These are phyloP conservation scores for Prietella phreatophila DNA, from an alignment of 2,113 vertebrate genomes.

Conservation along the genomic window DNA sequence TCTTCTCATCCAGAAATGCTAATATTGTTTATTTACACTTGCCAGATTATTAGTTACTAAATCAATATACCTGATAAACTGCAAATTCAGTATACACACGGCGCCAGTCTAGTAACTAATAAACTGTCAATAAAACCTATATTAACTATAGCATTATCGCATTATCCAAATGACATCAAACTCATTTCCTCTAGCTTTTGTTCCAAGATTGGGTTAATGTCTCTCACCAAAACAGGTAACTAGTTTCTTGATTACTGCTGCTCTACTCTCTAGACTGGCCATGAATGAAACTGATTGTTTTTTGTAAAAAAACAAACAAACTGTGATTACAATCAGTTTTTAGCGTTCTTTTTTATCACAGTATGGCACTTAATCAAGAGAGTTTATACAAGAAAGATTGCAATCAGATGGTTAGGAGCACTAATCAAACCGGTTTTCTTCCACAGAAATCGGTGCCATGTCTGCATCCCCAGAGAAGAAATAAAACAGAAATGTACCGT, in stretches of 20 bases:
- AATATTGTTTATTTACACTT: no score
- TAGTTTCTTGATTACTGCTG: slow-evolving; percentile 15
- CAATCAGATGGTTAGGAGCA: slow-evolving; percentile 42
- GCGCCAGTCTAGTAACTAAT: not conserved
- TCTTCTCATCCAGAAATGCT: not conserved
- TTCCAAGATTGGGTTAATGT: not conserved
- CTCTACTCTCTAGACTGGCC: slow-evolving; percentile 13
- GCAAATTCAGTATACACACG: not conserved
- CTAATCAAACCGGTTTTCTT: slow-evolving; percentile 39
- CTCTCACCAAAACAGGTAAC: slow-evolving; percentile 19
- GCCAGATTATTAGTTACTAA: not conserved
- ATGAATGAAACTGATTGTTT: slow-evolving; percentile 50
- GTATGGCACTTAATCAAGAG: slow-evolving; percentile 44
- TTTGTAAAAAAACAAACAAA: slow-evolving; percentile 29
- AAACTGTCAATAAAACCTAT: not conserved
- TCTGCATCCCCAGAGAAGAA: slow-evolving; percentile 25
- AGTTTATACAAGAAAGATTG: slow-evolving; percentile 38
- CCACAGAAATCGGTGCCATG: slow-evolving; percentile 19
- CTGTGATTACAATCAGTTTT: slow-evolving; percentile 50
- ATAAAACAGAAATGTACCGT: slow-evolving; percentile 29
- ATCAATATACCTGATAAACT: not conserved
- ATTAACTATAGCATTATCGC: not conserved
- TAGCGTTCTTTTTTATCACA: slow-evolving; percentile 37
- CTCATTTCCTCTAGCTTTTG: not conserved
- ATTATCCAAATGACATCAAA: not conserved